A percentile compares a stretch with the other conserved stretches of the same genome.
Evolutionary conservation across 2,113 vertebrate genomes (phyloP).

Genomic region (Hydrolagus affinis): DNA sequence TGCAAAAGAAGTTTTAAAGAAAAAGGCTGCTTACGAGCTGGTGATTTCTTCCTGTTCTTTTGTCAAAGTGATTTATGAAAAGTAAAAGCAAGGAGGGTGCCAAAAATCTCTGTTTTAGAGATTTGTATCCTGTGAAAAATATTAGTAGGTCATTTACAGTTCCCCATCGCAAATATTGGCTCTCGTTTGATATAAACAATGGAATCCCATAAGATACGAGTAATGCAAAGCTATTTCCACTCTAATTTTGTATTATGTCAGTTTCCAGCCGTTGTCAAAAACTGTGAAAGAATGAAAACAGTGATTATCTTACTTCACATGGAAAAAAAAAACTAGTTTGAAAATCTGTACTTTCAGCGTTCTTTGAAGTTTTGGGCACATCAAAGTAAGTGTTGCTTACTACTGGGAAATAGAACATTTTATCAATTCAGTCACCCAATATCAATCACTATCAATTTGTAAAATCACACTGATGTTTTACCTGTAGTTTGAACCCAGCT

Average conservation of each 20-base stretch:
- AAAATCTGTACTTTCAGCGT: background rate
- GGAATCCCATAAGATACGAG: background rate
- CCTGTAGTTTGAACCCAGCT: too few relatives aligned
- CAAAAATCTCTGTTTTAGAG: background rate
- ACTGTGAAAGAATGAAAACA: background rate
- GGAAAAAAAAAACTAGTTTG: background rate
- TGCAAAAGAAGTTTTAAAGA: background rate
- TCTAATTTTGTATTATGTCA: background rate
- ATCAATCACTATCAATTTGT: too few relatives aligned
- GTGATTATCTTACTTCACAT: background rate
- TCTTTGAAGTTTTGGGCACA: background rate
- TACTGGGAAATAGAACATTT: too few relatives aligned
- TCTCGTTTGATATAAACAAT: background rate
- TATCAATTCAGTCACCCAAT: too few relatives aligned
- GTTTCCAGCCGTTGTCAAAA: background rate
- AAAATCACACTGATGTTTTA: too few relatives aligned
- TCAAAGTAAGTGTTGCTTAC: too few relatives aligned
- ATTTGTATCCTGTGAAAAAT: background rate
- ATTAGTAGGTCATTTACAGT: background rate
- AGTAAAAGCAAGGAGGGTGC: background rate
- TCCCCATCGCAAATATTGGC: background rate
- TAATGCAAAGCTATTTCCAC: background rate
- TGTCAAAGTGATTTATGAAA: slow-evolving; percentile 5
- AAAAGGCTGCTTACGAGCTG: background rate
- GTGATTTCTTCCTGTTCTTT: slow-evolving; percentile 16